phyloP scores from a whole-genome alignment of 2,113 vertebrate species.

The Notarius quadriscutis region DNA sequence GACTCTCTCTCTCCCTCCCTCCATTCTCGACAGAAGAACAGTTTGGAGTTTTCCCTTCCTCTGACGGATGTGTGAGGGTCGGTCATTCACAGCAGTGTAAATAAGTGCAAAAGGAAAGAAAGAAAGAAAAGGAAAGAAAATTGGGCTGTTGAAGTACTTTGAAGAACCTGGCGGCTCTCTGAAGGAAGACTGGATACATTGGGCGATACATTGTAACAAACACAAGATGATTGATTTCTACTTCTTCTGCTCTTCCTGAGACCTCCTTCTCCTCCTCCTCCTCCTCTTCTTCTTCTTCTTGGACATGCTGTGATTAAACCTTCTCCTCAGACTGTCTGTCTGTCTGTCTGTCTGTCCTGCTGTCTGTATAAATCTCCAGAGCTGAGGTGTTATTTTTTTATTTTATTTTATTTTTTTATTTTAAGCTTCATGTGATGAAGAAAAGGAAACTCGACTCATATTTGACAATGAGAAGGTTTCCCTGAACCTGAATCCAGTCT shows the following conservation, averaged over 20 bases:
- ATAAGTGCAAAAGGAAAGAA: not conserved
- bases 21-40: no score
- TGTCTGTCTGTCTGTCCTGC: not conserved
- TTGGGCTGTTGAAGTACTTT: not conserved
- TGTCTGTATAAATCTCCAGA: not conserved
- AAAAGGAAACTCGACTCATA: constrained; percentile 49
- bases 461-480: not conserved
- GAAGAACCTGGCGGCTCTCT: no score
- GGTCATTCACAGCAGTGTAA: not conserved
- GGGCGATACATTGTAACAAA: not conserved
- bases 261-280: not conserved
- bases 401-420: not conserved
- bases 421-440: constrained; percentile 32
- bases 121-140: no score
- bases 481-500: not conserved
- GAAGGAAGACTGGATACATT: not conserved
- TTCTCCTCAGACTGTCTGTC: not conserved
- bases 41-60: not conserved
- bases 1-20: not conserved
- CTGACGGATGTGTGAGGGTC: not conserved
- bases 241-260: not conserved
- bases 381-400: no score
- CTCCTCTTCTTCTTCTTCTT: not conserved
- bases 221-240: not conserved
- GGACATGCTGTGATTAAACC: not conserved